Conservation (phyloP, 2,888 invertebrate genomes). For the Idaea dimidiata region DNA sequence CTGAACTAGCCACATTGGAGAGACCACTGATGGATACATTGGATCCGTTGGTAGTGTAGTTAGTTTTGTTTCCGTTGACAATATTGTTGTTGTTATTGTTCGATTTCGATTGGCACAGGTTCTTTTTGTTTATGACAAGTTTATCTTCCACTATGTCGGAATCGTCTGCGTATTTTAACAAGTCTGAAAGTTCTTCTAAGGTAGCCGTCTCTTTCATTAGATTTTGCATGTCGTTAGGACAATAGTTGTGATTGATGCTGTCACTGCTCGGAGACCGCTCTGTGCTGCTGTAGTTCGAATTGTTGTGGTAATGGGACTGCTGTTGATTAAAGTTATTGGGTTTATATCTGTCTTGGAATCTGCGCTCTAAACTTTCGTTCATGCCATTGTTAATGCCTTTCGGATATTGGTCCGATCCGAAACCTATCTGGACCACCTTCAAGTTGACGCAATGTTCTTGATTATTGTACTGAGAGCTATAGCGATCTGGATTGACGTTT, state of each 20-base stretch:
- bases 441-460: slow-evolving; percentile 78
- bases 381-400: slow-evolving; percentile 75
- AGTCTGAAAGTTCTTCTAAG: slow-evolving; percentile 86
- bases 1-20: slow-evolving; percentile 90
- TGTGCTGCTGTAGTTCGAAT: slow-evolving; percentile 64
- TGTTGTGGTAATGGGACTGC: slow-evolving; percentile 62
- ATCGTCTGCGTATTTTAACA: slow-evolving; percentile 88
- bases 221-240: slow-evolving; percentile 68
- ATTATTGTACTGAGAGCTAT: slow-evolving; percentile 78
- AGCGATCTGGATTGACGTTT: slow-evolving; percentile 72
- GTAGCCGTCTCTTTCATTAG: slow-evolving; percentile 81
- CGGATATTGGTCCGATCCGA: slow-evolving; percentile 81
- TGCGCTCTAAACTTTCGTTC: slow-evolving; percentile 68
- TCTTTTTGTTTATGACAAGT: slow-evolving; percentile 72
- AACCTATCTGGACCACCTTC: slow-evolving; percentile 82
- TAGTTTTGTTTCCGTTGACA: slow-evolving; percentile 68
- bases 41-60: slow-evolving; percentile 84
- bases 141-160: slow-evolving; percentile 81
- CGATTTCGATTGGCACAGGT: slow-evolving; percentile 64
- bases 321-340: slow-evolving; percentile 67
- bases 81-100: slow-evolving; percentile 70
- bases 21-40: slow-evolving; percentile 90
- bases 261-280: slow-evolving; percentile 72
- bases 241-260: slow-evolving; percentile 72
- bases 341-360: slow-evolving; percentile 77